These are phyloP conservation scores for Gopherus flavomarginatus DNA, from an alignment of 2,113 vertebrate genomes.

Conservation along the genomic window DNA sequence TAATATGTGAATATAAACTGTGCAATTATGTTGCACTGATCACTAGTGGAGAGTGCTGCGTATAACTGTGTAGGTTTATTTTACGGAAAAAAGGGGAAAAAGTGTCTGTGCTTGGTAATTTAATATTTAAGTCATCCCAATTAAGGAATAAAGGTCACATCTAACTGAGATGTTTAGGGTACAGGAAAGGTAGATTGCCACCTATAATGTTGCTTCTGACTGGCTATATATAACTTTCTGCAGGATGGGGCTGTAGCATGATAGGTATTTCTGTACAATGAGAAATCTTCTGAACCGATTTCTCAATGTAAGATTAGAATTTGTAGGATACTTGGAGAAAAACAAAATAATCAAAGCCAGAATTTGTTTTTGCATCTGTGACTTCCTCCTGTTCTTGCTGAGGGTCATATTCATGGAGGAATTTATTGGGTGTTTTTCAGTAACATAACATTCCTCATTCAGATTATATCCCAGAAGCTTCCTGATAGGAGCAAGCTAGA, in stretches of 20 bases:
- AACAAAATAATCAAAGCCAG: neutral
- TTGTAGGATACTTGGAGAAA: slow-evolving; percentile 17
- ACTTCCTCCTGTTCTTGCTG: neutral
- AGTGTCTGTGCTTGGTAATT: neutral
- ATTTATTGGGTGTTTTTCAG: neutral
- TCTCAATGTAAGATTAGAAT: neutral
- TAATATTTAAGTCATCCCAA: neutral
- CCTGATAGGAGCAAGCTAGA: neutral
- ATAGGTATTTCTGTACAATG: neutral
- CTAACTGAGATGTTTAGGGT: neutral
- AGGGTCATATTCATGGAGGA: neutral
- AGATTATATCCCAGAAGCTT: neutral
- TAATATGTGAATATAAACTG: neutral
- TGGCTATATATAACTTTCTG: neutral
- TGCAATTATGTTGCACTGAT: neutral
- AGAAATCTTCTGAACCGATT: fast-evolving
- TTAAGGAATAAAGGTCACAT: neutral
- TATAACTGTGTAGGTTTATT: neutral
- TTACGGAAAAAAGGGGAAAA: neutral
- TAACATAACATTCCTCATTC: neutral
- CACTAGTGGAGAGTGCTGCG: neutral
- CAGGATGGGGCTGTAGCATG: neutral
- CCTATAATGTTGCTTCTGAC: neutral
- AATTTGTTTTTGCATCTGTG: neutral
- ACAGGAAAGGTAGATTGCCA: neutral